Conservation (phyloP, 2,888 invertebrate species). For the Dolichopus griseipennis region DNA sequence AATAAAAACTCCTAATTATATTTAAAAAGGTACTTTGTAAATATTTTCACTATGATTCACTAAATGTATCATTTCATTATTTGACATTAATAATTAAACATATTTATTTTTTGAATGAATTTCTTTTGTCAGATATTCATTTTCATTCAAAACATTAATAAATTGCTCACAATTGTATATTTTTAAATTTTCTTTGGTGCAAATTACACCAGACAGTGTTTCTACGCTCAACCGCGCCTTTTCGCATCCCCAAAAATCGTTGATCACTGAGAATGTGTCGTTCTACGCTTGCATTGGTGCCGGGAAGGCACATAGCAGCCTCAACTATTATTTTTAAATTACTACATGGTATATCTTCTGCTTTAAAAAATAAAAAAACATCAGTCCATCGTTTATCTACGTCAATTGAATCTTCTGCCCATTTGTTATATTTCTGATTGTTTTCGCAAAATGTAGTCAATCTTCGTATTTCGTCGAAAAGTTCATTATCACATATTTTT, state of each 20-base stretch:
- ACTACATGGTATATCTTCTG: conserved; percentile 8
- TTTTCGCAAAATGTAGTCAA: conserved; percentile 7
- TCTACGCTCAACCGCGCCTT: no score
- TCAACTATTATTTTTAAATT: conserved; percentile 14
- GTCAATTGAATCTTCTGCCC: conserved; percentile 5
- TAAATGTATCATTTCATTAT: neutral
- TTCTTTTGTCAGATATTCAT: conserved; percentile 7
- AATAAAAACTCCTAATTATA: neutral
- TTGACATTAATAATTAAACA: conserved; percentile 7
- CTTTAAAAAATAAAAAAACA: conserved; percentile 8
- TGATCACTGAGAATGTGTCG: conserved; percentile 5
- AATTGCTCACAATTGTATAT: no score
- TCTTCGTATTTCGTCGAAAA: conserved; percentile 7
- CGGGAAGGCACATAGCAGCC: conserved; percentile 14
- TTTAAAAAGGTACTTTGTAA: conserved; percentile 1
- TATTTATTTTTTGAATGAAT: conserved; percentile 8
- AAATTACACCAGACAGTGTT: no score
- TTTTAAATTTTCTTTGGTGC: no score
- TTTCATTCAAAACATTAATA: no score
- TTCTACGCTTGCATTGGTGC: conserved; percentile 13
- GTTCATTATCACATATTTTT: conserved; percentile 7
- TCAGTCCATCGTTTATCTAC: no score
- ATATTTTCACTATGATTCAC: neutral
- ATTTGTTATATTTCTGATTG: conserved; percentile 4
- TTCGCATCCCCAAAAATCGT: no score